Base-by-base conservation (phyloP, 1,140 invertebrate species). In the Hyles vespertilio region DNA sequence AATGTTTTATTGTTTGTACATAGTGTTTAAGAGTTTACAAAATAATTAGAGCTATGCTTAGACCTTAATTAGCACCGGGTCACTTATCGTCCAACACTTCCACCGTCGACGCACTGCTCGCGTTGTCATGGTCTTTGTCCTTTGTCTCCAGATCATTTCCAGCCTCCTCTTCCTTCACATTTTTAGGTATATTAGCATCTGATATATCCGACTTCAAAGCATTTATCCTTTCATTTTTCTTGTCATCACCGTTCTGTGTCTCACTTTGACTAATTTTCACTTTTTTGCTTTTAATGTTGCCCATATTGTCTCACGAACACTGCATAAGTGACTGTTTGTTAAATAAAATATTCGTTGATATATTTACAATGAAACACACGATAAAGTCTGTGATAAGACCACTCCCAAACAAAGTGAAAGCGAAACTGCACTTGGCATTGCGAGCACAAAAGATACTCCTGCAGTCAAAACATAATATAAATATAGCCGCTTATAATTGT, bases 61-160 rank as follows among this genome's bases (percentile, higher is more conserved):
- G 40, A 22, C 51, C 11, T 56, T 61, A 49, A 46, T 52, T 45
- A 43, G 22, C 44, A 43, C 49, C 5, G 43, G 11, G 58, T 83
- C 67, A 87, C 74, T 87, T 85, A 65, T 87, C 81, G 58, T 88
- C 84, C 51, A 88, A 72, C 63, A 79, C 79, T 81, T 88, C 85
- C 36, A 87, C 80, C 8, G 84, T 87, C 0, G 84, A 87, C 7
- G 83, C 84, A 66, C 80, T 87, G 55, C 84, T 87, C 0, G 84
- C 80, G 57, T 86, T 86, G 60, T 87, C 84, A 45, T 69, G 73
- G 40, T 77, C 74, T 57, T 69, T 75, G 22, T 79, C 61, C 11
- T 66, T 71, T 54, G 65, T 72, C 10, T 62, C 59, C 48, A 58
- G 56, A 46, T 51, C 66, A 56, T 56, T 64, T 56, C 34, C 58